Conservation (phyloP, 2,113 vertebrate species). For the Cyanocitta stelleri region DNA sequence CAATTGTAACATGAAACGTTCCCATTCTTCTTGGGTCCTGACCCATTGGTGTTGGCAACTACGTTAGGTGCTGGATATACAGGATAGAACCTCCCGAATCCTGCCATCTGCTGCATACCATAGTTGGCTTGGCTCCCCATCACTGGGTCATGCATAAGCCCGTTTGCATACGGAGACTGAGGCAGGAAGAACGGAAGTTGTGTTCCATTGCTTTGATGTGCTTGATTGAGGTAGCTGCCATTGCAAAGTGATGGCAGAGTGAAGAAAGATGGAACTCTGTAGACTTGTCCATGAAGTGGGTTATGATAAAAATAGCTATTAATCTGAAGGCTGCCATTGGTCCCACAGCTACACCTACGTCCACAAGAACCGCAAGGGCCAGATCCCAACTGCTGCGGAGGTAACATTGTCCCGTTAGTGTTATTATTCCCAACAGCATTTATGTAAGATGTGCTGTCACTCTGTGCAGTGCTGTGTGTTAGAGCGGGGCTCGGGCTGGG, state of each 20-base stretch:
- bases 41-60: constrained; percentile 78
- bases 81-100: constrained; percentile 82
- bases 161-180: constrained; percentile 80
- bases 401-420: constrained; percentile 62
- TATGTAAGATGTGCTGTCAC: constrained; percentile 85
- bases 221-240: constrained; percentile 92
- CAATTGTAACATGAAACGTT: constrained; percentile 95
- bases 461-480: constrained; percentile 88
- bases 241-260: constrained; percentile 86
- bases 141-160: constrained; percentile 86
- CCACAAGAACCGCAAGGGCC: constrained; percentile 86
- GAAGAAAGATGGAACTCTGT: constrained; percentile 84
- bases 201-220: constrained; percentile 86
- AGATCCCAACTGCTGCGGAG: constrained; percentile 74
- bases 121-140: constrained; percentile 87
- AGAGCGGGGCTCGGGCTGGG: constrained; percentile 86
- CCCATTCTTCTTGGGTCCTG: constrained; percentile 88
- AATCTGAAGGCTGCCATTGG: constrained; percentile 76
- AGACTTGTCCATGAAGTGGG: constrained; percentile 82
- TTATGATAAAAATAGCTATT: constrained; percentile 81
- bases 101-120: constrained; percentile 87
- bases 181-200: constrained; percentile 85
- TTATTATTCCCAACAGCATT: constrained; percentile 76
- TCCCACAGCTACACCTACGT: constrained; percentile 87
- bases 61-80: constrained; percentile 79